Evolutionary conservation across 2,888 invertebrate genomes (phyloP).

Genomic region (Ochropleura plecta): DNA sequence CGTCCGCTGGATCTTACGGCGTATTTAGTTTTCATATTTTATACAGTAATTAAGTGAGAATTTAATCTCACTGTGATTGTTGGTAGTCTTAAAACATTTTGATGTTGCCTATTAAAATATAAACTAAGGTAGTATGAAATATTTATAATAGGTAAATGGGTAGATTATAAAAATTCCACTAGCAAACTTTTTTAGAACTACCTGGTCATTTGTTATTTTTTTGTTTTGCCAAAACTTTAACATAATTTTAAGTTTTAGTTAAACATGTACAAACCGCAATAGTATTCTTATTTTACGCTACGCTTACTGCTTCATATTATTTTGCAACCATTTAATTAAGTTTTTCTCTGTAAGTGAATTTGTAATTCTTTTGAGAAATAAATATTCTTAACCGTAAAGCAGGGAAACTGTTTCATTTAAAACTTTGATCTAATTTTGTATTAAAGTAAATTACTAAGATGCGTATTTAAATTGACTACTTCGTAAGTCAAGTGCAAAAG

Average conservation of each 20-base stretch:
- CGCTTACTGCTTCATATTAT: too few species aligned
- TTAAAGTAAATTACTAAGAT: background rate
- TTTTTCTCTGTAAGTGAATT: too few species aligned
- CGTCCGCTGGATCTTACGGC: background rate
- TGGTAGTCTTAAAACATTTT: conserved; percentile 6
- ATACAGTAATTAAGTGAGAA: conserved; percentile 15
- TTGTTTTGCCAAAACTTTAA: too few species aligned
- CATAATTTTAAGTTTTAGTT: too few species aligned
- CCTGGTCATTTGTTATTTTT: too few species aligned
- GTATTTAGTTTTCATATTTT: background rate
- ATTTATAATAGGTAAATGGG: background rate
- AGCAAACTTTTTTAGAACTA: too few species aligned
- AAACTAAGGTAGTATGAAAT: background rate
- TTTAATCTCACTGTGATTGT: conserved; percentile 13
- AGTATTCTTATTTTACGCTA: too few species aligned
- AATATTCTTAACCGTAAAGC: too few species aligned
- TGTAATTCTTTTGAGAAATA: too few species aligned
- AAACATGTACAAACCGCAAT: too few species aligned
- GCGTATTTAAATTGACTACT: background rate
- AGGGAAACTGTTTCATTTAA: background rate
- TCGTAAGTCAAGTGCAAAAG: background rate
- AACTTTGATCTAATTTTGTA: background rate
- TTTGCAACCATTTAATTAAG: too few species aligned
- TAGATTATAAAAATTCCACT: too few species aligned
- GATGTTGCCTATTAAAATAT: background rate